Evolutionary conservation across 2,888 invertebrate species (phyloP).

Genomic region (Ochropacha duplaris): DNA sequence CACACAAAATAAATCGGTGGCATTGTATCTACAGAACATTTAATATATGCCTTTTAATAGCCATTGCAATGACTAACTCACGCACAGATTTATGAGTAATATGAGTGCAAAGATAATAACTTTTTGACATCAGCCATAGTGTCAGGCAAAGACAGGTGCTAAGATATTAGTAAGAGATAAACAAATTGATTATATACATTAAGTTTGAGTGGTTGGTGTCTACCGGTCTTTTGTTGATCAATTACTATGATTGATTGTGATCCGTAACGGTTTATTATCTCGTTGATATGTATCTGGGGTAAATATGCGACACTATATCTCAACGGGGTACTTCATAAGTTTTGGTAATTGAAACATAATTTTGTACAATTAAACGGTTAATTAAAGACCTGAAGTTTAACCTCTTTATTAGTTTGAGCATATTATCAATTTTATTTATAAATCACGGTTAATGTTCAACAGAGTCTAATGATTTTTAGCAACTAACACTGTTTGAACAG

Average conservation of each 20-base stretch:
- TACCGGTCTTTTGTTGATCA: conserved; percentile 25
- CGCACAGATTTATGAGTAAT: conserved; percentile 1
- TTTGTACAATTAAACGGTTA: background rate
- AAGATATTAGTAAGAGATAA: conserved; percentile 37
- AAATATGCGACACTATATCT: conserved; percentile 17
- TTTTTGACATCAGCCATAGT: conserved; percentile 9
- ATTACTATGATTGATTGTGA: conserved; percentile 45
- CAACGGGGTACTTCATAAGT: background rate
- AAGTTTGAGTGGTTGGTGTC: conserved; percentile 15
- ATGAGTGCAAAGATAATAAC: background rate
- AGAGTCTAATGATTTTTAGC: too few species aligned
- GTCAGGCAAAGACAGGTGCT: conserved; percentile 31
- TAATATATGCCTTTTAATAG: background rate
- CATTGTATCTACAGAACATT: background rate
- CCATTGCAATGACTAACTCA: background rate
- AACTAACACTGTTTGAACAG: too few species aligned
- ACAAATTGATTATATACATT: conserved; percentile 44
- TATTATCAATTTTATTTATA: background rate
- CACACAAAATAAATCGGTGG: background rate
- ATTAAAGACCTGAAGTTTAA: background rate
- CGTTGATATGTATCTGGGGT: conserved; percentile 37
- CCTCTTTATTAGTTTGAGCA: background rate
- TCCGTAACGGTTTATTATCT: conserved; percentile 22
- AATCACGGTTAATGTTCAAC: too few species aligned
- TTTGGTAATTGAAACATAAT: conserved; percentile 1